Evolutionary conservation across 2,797 vertebrate species (phyloP).

Genomic region (Sebastes nivosus): DNA sequence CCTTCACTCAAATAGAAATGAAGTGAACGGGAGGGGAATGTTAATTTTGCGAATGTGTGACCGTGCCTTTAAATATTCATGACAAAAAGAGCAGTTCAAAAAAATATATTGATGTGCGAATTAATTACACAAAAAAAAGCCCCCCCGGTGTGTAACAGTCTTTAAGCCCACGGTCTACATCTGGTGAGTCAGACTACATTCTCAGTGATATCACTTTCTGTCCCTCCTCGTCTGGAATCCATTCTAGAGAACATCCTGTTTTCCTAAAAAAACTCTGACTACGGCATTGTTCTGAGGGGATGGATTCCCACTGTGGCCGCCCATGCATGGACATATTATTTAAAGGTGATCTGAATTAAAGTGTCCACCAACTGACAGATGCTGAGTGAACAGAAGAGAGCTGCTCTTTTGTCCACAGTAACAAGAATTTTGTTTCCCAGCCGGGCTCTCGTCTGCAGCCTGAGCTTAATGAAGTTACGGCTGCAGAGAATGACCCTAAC

Average conservation of each 20-base stretch:
- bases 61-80: too few species aligned
- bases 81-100: too few species aligned
- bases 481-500: neutral
- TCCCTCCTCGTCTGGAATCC: neutral
- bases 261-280: neutral
- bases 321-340: neutral
- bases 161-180: neutral
- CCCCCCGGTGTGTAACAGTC: neutral
- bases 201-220: neutral
- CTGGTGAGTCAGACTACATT: neutral
- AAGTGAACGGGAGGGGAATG: too few species aligned
- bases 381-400: neutral
- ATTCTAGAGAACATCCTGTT: neutral
- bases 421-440: conserved; percentile 9
- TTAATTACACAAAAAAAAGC: too few species aligned
- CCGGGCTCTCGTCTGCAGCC: conserved; percentile 15
- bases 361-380: neutral
- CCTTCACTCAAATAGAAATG: too few species aligned
- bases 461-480: conserved; percentile 34
- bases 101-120: too few species aligned
- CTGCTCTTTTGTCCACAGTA: neutral
- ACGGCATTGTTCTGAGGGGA: neutral
- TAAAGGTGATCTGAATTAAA: neutral
- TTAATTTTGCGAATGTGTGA: too few species aligned
- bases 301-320: neutral